Conservation (phyloP, 30 jellyfish, hydroid and myxozoan genomes). For the Aurelia sp. region DNA sequence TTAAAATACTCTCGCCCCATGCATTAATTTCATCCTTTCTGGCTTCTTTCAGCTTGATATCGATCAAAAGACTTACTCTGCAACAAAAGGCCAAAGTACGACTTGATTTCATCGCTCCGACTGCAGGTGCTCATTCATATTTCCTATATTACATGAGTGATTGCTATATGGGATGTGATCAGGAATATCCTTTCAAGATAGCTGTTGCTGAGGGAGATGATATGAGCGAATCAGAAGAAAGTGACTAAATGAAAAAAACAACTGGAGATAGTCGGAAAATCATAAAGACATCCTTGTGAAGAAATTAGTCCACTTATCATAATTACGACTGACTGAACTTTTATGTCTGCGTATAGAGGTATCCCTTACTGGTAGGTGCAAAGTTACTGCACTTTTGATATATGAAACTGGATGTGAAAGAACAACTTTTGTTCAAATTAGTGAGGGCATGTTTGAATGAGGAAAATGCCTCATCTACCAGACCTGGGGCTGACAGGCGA, state of each 20-base stretch:
- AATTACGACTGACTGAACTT: background rate
- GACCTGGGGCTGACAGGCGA: no score
- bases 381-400: no score
- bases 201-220: constrained; percentile 95
- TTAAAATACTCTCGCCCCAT: no score
- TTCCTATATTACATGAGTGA: constrained; percentile 96
- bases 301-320: background rate
- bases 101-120: constrained; percentile 98
- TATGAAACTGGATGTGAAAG: no score
- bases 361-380: no score
- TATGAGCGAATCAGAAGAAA: constrained; percentile 96
- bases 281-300: background rate
- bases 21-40: no score
- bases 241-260: constrained; percentile 62
- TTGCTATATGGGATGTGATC: constrained; percentile 99
- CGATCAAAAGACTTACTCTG: constrained; percentile 93
- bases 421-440: no score
- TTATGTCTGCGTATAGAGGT: no score
- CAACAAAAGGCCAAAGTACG: constrained; percentile 96
- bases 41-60: constrained; percentile 76
- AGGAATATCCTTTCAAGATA: constrained; percentile 95
- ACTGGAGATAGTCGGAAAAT: background rate
- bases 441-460: no score
- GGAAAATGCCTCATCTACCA: no score
- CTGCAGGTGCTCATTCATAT: constrained; percentile 88